Percentiles rank a stretch among this genome's conserved stretches.
phyloP scores from a whole-genome alignment of 2,113 vertebrate species.

The Beaufortia kweichowensis region DNA sequence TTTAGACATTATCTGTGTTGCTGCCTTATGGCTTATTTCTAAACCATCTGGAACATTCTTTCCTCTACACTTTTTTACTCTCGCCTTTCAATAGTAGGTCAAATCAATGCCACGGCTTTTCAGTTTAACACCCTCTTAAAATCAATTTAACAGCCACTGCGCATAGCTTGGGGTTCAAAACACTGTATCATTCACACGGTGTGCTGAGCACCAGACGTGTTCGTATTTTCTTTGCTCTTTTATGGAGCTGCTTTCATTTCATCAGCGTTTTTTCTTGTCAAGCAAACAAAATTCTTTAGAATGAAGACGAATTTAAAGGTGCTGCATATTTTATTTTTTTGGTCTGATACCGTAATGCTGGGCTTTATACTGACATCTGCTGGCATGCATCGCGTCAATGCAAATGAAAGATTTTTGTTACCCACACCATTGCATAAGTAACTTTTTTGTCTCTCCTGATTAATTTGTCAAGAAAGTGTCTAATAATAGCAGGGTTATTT shows the following conservation, averaged over 20 bases:
- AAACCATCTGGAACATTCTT: constrained; percentile 63
- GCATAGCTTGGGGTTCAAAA: constrained; percentile 17
- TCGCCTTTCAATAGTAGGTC: constrained; percentile 31
- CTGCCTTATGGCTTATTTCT: constrained; percentile 56
- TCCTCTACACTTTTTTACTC: constrained; percentile 55
- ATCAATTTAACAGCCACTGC: constrained; percentile 49
- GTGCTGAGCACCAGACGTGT: constrained; percentile 34
- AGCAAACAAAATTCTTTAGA: background rate
- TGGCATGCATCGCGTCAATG: background rate
- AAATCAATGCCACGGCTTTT: constrained; percentile 50
- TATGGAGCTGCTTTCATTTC: constrained; percentile 32
- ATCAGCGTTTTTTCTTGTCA: background rate
- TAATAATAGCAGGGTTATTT: no score
- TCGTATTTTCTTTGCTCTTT: constrained; percentile 31
- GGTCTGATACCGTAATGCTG: background rate
- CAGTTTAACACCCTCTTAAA: constrained; percentile 50
- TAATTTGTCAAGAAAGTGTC: no score
- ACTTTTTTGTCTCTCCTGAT: no score
- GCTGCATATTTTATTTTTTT: background rate
- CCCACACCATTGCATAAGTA: no score
- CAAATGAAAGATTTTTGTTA: background rate
- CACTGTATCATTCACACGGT: constrained; percentile 37
- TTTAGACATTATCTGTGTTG: constrained; percentile 60
- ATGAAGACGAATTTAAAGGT: no score
- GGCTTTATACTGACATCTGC: background rate